Evolutionary conservation across 2,113 vertebrate species (phyloP).

Genomic region (Tyto alba): DNA sequence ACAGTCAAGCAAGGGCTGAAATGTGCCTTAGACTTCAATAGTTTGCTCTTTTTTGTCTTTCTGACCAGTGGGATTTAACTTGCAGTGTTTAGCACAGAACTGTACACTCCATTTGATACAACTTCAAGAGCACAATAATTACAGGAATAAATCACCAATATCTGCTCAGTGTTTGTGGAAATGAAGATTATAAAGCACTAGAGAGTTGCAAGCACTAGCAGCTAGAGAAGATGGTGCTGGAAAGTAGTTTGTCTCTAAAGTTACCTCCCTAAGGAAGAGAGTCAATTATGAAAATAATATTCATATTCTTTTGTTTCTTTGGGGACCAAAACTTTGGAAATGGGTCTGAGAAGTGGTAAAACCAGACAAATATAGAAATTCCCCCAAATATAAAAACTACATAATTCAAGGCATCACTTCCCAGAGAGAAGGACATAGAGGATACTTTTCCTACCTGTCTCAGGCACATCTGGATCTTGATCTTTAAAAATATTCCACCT

Average conservation of each 20-base stretch:
- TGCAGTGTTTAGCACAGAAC: background rate
- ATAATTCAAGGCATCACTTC: background rate
- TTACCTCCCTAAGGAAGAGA: background rate
- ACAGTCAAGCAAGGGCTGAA: background rate
- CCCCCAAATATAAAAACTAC: background rate
- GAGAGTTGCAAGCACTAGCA: background rate
- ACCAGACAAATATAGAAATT: background rate
- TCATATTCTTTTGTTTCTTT: background rate
- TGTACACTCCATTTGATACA: background rate
- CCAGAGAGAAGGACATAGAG: background rate
- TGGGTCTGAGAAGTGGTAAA: background rate
- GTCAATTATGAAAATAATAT: background rate
- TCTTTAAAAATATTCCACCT: background rate
- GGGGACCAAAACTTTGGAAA: background rate
- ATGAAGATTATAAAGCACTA: background rate
- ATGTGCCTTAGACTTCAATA: background rate
- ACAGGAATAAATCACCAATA: conserved; percentile 51
- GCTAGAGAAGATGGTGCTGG: background rate
- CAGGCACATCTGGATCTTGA: background rate
- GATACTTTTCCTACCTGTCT: background rate
- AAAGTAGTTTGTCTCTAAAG: background rate
- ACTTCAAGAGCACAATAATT: conserved; percentile 52
- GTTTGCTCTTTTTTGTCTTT: background rate
- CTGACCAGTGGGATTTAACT: conserved; percentile 12
- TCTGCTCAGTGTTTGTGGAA: background rate